Evolutionary conservation across 2,797 vertebrate species (phyloP), one percentile per base, ranked within the genome.

Genomic region (Bradypodion pumilum): DNA sequence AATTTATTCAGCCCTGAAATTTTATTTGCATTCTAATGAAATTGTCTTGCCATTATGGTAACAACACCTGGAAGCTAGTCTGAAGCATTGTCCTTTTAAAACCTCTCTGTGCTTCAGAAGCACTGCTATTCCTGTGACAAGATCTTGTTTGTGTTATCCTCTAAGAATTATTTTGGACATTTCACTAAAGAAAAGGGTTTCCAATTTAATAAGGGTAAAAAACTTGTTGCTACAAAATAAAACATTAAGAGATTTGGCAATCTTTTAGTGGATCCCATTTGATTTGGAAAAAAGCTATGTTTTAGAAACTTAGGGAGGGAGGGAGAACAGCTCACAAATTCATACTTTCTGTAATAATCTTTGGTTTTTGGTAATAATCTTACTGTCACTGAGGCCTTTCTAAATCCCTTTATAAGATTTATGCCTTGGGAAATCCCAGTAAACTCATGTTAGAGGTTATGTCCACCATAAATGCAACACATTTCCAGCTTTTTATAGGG

Each of bases 31-130:
- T 8, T 46, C 74, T 73, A 66, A n/a, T 77, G 37, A 15, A 74
- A 13, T 77, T 74, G 29, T 19, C 80, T 81, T 84, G 40, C 21
- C 7, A 29, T 85, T 42, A 74, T 59, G 37, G 62, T 74, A 85
- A 68, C 74, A 88, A 78, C 82, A 79, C 59, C 79, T 85, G 83
- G 79, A 85, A 87, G 59, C 60, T 46, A 16, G 73, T 77, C 27
- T 70, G 60, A 73, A 63, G 32, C 27, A 25, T 32, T 29, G 32
- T 76, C 46, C 7, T 59, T 83, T 81, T 49, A 60, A 69, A 74
- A 49, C 72, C 21, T 65, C 35, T 82, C 60, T 56, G 44, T 13
- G 19, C 2, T 56, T 56, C 62, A 78, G 62, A 78, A 78, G 66
- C 25, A 66, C 6, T 59, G 60, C 60, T 82, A 52, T 79, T 78